Evolutionary conservation across 2,797 vertebrate genomes (phyloP).

Genomic region (Smutsia gigantea): DNA sequence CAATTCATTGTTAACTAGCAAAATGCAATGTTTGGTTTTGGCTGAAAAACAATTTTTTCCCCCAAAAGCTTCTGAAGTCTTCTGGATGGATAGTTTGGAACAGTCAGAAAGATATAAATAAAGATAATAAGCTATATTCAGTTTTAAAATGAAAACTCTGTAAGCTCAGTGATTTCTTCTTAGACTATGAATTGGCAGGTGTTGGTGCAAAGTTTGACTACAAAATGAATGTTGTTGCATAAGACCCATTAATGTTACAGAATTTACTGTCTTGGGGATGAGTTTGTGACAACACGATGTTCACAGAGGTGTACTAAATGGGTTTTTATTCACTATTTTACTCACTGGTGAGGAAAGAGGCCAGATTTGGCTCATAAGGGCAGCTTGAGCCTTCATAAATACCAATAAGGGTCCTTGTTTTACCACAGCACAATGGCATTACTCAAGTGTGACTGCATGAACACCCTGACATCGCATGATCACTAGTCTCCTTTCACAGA

Average conservation of each 20-base stretch:
- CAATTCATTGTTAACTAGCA: slow-evolving; percentile 50
- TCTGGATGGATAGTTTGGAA: slow-evolving; percentile 53
- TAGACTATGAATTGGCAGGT: slow-evolving; percentile 73
- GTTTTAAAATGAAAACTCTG: slow-evolving; percentile 67
- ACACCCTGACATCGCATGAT: not conserved
- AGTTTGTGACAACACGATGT: slow-evolving; percentile 51
- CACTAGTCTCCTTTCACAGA: not conserved
- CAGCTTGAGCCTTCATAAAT: slow-evolving; percentile 45
- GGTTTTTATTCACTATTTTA: slow-evolving; percentile 68
- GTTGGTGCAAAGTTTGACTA: slow-evolving; percentile 68
- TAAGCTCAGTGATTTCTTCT: slow-evolving; percentile 56
- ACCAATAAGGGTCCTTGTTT: slow-evolving; percentile 39
- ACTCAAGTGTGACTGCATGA: not conserved
- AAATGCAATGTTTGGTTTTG: slow-evolving; percentile 65
- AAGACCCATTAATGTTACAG: slow-evolving; percentile 71
- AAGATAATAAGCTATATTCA: slow-evolving; percentile 69
- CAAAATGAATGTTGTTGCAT: slow-evolving; percentile 74
- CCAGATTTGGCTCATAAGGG: slow-evolving; percentile 54
- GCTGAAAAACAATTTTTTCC: slow-evolving; percentile 47
- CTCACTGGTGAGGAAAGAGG: slow-evolving; percentile 53
- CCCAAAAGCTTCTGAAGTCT: slow-evolving; percentile 26
- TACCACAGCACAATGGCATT: not conserved
- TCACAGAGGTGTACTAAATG: slow-evolving; percentile 58
- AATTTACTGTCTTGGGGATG: slow-evolving; percentile 56
- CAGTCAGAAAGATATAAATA: slow-evolving; percentile 65